These are phyloP conservation scores for Melipona beecheii DNA, from an alignment of 2,888 invertebrate species.

Conservation along the genomic window DNA sequence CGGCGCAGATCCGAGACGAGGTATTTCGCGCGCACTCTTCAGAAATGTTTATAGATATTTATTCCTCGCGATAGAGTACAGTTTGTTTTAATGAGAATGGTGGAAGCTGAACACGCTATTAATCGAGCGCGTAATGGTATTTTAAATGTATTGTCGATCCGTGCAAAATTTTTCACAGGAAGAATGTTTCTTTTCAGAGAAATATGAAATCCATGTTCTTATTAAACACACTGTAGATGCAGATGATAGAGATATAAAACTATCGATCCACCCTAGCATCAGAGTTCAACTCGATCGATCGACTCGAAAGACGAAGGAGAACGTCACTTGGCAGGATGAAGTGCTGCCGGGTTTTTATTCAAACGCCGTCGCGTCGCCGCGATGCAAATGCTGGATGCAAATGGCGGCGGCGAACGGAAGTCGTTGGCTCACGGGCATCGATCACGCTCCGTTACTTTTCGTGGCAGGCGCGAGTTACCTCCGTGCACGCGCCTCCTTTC, in stretches of 20 bases:
- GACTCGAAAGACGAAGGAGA: neutral
- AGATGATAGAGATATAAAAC: too few relatives aligned
- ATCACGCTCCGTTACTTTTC: conserved; percentile 79
- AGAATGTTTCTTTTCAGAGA: too few relatives aligned
- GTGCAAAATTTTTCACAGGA: too few relatives aligned
- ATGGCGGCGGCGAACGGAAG: conserved; percentile 73
- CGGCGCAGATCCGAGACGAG: neutral
- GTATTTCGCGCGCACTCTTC: conserved; percentile 1
- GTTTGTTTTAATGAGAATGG: too few relatives aligned
- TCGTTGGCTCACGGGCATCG: conserved; percentile 69
- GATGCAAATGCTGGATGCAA: conserved; percentile 61
- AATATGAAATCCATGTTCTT: too few relatives aligned
- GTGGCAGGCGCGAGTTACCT: conserved; percentile 72
- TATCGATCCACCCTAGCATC: too few relatives aligned
- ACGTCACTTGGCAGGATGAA: conserved; percentile 5
- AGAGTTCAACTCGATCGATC: fast-evolving
- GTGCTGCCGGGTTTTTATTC: conserved; percentile 57
- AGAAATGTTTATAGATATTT: neutral
- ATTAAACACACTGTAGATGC: too few relatives aligned
- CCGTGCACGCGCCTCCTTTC: conserved; percentile 65
- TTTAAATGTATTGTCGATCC: too few relatives aligned
- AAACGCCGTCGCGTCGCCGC: conserved; percentile 50
- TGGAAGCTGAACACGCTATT: too few relatives aligned
- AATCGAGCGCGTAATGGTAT: too few relatives aligned
- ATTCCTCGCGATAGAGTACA: too few relatives aligned